phyloP scores from a whole-genome alignment of 2,888 invertebrate genomes.

The Coelogynopora nodosa region DNA sequence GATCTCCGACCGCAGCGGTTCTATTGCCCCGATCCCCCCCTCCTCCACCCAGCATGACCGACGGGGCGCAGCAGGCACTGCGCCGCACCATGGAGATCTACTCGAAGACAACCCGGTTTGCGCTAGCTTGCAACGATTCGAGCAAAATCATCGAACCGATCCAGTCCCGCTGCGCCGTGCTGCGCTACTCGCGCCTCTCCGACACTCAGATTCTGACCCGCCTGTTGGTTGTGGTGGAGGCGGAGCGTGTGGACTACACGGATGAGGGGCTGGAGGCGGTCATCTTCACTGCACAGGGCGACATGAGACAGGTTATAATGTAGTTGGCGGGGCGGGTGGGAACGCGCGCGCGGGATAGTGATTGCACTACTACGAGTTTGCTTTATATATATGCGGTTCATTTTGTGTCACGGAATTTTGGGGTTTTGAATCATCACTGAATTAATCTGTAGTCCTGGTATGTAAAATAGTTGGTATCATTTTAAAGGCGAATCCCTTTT shows the following conservation, averaged over 20 bases:
- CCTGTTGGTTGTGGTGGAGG: conserved; percentile 71
- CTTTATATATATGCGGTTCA: too few species aligned
- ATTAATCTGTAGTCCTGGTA: too few species aligned
- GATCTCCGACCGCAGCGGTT: too few species aligned
- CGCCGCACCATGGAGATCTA: conserved; percentile 97
- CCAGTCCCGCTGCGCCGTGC: conserved; percentile 93
- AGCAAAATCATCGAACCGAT: conserved; percentile 98
- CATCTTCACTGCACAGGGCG: conserved; percentile 95
- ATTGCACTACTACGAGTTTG: too few species aligned
- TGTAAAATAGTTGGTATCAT: too few species aligned
- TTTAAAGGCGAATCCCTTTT: too few species aligned
- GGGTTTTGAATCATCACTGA: too few species aligned
- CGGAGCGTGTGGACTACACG: conserved; percentile 73
- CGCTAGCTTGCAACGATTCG: conserved; percentile 92
- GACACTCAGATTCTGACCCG: conserved; percentile 86
- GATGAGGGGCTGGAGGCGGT: conserved; percentile 91
- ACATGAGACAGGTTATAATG: conserved; percentile 93
- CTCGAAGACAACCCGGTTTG: conserved; percentile 91
- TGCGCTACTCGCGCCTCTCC: conserved; percentile 81
- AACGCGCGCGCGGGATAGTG: too few species aligned
- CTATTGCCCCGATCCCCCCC: too few species aligned
- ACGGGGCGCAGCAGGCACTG: conserved; percentile 94
- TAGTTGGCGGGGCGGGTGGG: too few species aligned
- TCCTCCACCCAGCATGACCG: conserved; percentile 99
- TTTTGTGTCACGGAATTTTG: too few species aligned